Conservation (phyloP, 1,140 invertebrate species). For the Rhyzopertha dominica region DNA sequence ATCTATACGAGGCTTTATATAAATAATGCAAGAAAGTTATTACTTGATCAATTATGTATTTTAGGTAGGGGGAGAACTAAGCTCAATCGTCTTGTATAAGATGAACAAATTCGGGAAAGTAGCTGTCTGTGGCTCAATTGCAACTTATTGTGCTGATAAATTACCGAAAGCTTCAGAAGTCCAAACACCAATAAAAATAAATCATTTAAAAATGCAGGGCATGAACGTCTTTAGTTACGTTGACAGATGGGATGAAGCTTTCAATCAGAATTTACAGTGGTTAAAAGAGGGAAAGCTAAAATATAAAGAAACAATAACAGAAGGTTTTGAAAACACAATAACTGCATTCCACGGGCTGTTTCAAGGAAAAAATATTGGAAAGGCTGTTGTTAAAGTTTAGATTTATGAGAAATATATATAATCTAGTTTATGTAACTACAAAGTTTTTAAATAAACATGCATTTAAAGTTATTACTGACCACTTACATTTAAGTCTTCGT, state of each 20-base stretch:
- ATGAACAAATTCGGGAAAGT: conserved; percentile 58
- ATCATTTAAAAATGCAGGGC: conserved; percentile 58
- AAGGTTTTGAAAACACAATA: conserved; percentile 60
- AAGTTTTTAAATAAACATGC: too few relatives aligned
- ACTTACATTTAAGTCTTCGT: conserved; percentile 52
- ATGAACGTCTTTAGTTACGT: conserved; percentile 51
- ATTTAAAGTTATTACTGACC: conserved; percentile 41
- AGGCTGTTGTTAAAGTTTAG: conserved; percentile 46
- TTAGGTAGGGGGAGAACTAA: conserved; percentile 58
- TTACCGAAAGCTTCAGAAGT: conserved; percentile 46
- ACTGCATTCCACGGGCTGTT: conserved; percentile 58
- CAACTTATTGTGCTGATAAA: conserved; percentile 49
- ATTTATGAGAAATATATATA: conserved; percentile 4
- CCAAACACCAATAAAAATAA: conserved; percentile 50
- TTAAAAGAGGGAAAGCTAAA: conserved; percentile 54
- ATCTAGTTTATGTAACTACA: too few relatives aligned
- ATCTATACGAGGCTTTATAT: too few relatives aligned
- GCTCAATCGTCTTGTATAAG: conserved; percentile 51
- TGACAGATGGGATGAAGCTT: conserved; percentile 50
- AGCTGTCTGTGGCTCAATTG: conserved; percentile 58
- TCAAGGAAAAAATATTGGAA: conserved; percentile 57
- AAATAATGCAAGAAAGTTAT: too few relatives aligned
- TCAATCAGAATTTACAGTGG: conserved; percentile 53
- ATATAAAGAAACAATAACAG: conserved; percentile 53
- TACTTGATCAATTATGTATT: too few relatives aligned